Evolutionary conservation across 1,140 invertebrate species (phyloP).

Genomic region (Semibalanus balanoides): DNA sequence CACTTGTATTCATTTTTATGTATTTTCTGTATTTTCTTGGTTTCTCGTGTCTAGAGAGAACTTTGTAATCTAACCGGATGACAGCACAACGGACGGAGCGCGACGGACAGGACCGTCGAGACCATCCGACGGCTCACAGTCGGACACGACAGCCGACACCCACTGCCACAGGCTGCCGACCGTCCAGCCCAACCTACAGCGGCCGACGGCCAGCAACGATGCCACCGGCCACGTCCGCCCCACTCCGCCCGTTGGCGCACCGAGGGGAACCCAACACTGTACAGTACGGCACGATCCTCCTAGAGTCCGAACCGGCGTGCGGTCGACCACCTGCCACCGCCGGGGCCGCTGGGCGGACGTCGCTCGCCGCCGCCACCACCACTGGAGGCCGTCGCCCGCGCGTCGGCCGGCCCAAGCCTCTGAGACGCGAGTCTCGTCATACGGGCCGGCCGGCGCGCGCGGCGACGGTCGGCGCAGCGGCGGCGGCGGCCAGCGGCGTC

Average conservation of each 20-base stretch:
- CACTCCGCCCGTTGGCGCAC: not conserved
- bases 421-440: not conserved
- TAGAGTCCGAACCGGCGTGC: not conserved
- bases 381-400: no score
- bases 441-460: no score
- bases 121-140: not conserved
- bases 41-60: not conserved
- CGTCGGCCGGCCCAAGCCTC: not conserved
- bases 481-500: no score
- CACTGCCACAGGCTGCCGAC: no score
- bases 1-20: not conserved
- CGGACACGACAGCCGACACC: no score
- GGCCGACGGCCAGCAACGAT: not conserved
- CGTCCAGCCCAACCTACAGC: no score
- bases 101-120: not conserved
- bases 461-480: no score
- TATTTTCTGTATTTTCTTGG: not conserved
- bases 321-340: not conserved
- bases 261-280: not conserved
- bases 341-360: not conserved
- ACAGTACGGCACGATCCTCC: not conserved
- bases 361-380: no score
- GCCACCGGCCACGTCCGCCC: not conserved
- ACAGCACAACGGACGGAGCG: not conserved
- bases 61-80: not conserved